These are phyloP conservation scores for Dysmachus trigonus DNA, from an alignment of 2,888 invertebrate species.

Conservation along the genomic window DNA sequence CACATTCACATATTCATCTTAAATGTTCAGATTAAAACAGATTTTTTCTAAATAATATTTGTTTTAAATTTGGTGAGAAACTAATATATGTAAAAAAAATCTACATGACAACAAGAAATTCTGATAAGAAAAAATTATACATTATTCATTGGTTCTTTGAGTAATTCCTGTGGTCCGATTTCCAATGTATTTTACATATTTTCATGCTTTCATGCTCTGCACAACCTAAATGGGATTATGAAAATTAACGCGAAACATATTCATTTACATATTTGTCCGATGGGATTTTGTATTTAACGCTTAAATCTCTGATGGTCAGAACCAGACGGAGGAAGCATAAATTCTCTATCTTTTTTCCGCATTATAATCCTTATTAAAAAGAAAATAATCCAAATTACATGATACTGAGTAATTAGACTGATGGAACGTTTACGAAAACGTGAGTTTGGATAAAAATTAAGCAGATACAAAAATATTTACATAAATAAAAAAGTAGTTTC, in stretches of 20 bases:
- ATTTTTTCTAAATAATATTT: too few relatives aligned
- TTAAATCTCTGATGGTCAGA: background rate
- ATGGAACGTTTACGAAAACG: background rate
- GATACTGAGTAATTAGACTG: background rate
- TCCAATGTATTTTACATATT: background rate
- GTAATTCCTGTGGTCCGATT: too few relatives aligned
- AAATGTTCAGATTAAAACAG: too few relatives aligned
- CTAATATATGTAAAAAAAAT: too few relatives aligned
- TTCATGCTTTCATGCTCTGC: background rate
- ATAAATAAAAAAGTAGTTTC: too few relatives aligned
- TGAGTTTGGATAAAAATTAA: background rate
- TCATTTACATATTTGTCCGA: background rate
- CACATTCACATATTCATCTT: too few relatives aligned
- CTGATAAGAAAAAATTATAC: too few relatives aligned
- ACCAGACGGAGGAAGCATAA: background rate
- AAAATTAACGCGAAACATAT: background rate
- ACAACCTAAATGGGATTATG: background rate
- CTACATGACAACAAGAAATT: too few relatives aligned
- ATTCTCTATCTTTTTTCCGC: too few relatives aligned
- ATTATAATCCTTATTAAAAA: background rate
- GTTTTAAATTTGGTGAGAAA: too few relatives aligned
- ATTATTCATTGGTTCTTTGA: too few relatives aligned
- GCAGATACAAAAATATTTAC: too few relatives aligned
- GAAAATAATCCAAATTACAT: background rate
- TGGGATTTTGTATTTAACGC: background rate